Percentiles rank a stretch among this genome's conserved stretches.
Conservation (phyloP, 2,888 invertebrate species). For the Ommatoiulus sabulosus region DNA sequence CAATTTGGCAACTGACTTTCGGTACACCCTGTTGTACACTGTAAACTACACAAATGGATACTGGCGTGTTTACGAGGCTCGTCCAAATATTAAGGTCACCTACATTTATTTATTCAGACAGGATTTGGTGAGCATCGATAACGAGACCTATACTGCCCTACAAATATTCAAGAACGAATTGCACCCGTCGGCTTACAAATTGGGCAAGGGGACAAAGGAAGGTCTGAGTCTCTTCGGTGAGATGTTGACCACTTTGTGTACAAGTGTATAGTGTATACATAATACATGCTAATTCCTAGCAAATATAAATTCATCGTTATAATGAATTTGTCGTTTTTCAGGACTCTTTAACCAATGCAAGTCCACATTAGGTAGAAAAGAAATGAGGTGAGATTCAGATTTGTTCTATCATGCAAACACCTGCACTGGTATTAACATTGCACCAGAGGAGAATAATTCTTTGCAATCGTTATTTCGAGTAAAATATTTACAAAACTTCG, state of each 20-base stretch:
- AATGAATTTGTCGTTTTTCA: conserved; percentile 60
- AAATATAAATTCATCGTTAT: too few species aligned
- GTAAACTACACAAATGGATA: too few species aligned
- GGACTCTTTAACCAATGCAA: conserved; percentile 77
- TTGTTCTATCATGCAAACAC: too few species aligned
- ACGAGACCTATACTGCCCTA: conserved; percentile 79
- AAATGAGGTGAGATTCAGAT: not conserved
- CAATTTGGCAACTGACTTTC: conserved; percentile 68
- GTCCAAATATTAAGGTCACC: too few species aligned
- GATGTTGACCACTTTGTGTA: conserved; percentile 1
- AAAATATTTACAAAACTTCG: too few species aligned
- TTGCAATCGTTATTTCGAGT: too few species aligned
- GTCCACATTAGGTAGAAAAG: conserved; percentile 75
- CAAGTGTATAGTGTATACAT: too few species aligned
- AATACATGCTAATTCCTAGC: conserved; percentile 44
- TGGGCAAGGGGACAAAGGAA: conserved; percentile 75
- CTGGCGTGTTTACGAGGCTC: too few species aligned
- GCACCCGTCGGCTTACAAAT: conserved; percentile 82
- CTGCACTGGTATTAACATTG: too few species aligned
- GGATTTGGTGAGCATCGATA: conserved; percentile 78
- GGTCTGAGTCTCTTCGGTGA: conserved; percentile 78
- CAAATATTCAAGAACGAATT: conserved; percentile 80
- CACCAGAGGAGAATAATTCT: too few species aligned
- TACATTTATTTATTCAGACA: conserved; percentile 69
- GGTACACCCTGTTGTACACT: too few species aligned